A percentile compares a stretch with the other conserved stretches of the same genome.
Conservation (phyloP, 1,140 invertebrate genomes). For the Panonychus citri region DNA sequence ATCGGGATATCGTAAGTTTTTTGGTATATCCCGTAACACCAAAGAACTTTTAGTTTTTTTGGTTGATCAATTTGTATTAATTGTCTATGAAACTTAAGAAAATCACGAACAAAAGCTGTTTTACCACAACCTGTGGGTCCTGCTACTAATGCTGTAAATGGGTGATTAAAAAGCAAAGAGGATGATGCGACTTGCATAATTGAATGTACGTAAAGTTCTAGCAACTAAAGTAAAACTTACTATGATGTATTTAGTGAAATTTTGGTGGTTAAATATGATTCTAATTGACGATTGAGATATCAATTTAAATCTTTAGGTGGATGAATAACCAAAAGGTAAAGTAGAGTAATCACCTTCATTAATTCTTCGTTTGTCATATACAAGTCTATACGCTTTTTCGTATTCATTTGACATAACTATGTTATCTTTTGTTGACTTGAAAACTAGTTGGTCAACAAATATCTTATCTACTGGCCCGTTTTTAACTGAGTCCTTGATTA, state of each 20-base stretch:
- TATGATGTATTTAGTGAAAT: too few species aligned
- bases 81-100: background rate
- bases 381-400: background rate
- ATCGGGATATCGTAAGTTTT: background rate
- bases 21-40: background rate
- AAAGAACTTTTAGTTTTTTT: background rate
- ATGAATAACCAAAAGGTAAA: background rate
- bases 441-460: background rate
- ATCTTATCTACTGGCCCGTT: background rate
- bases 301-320: too few species aligned
- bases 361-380: background rate
- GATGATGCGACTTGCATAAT: too few species aligned
- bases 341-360: background rate
- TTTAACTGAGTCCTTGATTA: background rate
- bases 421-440: background rate
- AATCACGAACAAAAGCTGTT: background rate
- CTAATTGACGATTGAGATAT: too few species aligned
- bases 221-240: too few species aligned
- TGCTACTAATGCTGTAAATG: background rate
- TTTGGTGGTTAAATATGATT: conserved; percentile 7
- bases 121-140: background rate
- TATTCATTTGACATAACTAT: background rate
- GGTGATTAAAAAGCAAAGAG: background rate
- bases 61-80: background rate
- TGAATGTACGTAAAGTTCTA: too few species aligned